Evolutionary conservation across 2,888 invertebrate species (phyloP), one percentile per base, ranked within the genome.

Genomic region (Galerucella pusilla): DNA sequence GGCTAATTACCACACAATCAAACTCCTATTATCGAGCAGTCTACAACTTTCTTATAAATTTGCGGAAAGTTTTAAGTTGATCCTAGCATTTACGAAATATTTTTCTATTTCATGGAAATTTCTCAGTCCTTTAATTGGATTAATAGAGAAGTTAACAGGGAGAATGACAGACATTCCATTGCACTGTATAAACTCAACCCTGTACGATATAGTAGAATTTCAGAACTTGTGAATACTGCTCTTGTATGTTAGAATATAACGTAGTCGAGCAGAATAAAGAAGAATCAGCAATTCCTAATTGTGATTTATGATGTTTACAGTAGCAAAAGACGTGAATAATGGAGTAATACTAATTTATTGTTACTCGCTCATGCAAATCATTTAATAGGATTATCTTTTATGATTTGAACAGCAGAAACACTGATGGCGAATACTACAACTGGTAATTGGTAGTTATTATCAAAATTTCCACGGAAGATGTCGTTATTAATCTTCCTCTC

Each of bases 261-360:
- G 46, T 20, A 63, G 42, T n/a, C 16, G 63, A 63, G 35, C 61
- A 68, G 63, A 61, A 70, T 75, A 71, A 81, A 80, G 75, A 75
- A 79, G 83, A 83, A 82, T 82, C 83, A 80, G 81, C 82, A 83
- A 81, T 83, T 82, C 81, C 84, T 85, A 85, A 86, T 86, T 85
- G 85, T 86, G 85, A 86, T 86, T 86, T 86, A 86, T 85, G 82
- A 77, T 85, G 84, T 85, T 85, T 85, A 84, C 84, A 81, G 82
- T 83, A 84, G 80, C 81, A 81, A 76, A 79, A 80, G 80, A 82
- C 83, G 84, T 85, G 85, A 86, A 86, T 86, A 86, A 86, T 86
- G 85, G 84, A 83, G 82, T 86, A 86, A 86, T 85, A 84, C 86
- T 85, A 85, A 86, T 86, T 86, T 86, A 86, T 86, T 81, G 85